phyloP scores from a whole-genome alignment of 1,140 invertebrate species.

The Zophobas morio region DNA sequence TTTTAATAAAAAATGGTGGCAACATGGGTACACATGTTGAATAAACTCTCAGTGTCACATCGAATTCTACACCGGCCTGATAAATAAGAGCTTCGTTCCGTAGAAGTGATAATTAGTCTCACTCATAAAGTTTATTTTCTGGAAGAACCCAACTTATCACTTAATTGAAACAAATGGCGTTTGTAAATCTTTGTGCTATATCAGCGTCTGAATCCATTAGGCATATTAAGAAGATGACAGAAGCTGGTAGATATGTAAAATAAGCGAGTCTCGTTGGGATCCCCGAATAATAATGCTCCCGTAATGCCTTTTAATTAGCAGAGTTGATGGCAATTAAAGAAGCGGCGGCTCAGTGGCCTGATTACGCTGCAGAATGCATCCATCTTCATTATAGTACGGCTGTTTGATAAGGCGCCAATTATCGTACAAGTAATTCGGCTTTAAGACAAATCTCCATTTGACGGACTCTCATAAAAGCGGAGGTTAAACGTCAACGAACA shows the following conservation, averaged over 20 bases:
- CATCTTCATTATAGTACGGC: constrained; percentile 54
- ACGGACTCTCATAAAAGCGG: not conserved
- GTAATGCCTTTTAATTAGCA: constrained; percentile 57
- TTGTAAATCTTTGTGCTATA: constrained; percentile 44
- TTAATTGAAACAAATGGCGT: constrained; percentile 45
- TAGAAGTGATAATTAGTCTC: not conserved
- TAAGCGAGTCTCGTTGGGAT: constrained; percentile 41
- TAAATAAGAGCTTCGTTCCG: not conserved
- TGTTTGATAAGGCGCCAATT: constrained; percentile 54
- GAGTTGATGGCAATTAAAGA: constrained; percentile 57
- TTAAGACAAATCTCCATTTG: not conserved
- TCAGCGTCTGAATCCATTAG: constrained; percentile 45
- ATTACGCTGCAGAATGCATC: constrained; percentile 56
- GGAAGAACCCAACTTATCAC: constrained; percentile 39
- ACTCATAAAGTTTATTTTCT: not conserved
- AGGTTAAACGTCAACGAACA: too few species aligned
- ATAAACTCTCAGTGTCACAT: too few species aligned
- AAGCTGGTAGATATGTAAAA: constrained; percentile 50
- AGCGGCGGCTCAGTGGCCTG: constrained; percentile 47
- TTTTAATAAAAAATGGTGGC: too few species aligned
- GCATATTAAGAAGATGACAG: constrained; percentile 49
- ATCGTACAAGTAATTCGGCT: constrained; percentile 39
- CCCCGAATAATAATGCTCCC: constrained; percentile 51
- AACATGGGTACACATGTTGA: too few species aligned
- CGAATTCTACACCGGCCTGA: too few species aligned